Evolutionary conservation across 1,140 invertebrate species (phyloP).

Genomic region (Zelostemma sp.): DNA sequence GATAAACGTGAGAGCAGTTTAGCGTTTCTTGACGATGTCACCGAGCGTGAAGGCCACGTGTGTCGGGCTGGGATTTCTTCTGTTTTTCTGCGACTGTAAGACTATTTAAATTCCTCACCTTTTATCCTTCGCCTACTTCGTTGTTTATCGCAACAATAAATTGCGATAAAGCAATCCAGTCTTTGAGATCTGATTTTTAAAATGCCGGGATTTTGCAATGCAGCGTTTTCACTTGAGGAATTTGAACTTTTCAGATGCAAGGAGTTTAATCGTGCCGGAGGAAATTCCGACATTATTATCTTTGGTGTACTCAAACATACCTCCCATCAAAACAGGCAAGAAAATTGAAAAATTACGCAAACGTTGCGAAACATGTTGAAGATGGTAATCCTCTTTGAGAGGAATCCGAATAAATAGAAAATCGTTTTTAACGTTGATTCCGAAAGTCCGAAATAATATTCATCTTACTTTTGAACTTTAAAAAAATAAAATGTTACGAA

Average conservation of each 20-base stretch:
- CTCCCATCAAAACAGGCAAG: constrained; percentile 86
- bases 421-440: too few relatives aligned
- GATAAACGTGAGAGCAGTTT: constrained; percentile 17
- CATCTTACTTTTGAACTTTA: too few relatives aligned
- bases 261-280: constrained; percentile 78
- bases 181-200: too few relatives aligned
- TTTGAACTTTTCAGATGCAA: constrained; percentile 55
- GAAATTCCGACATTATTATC: constrained; percentile 82
- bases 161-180: too few relatives aligned
- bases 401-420: too few relatives aligned
- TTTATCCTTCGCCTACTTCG: constrained; percentile 35
- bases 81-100: constrained; percentile 39
- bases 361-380: too few relatives aligned
- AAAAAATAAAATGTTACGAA: too few relatives aligned
- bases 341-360: background rate
- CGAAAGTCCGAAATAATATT: too few relatives aligned
- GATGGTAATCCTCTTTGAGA: too few relatives aligned
- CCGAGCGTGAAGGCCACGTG: constrained; percentile 49
- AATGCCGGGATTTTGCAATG: too few relatives aligned
- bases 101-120: constrained; percentile 7
- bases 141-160: too few relatives aligned
- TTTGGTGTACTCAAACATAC: constrained; percentile 84
- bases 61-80: constrained; percentile 35
- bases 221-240: too few relatives aligned
- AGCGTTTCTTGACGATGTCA: constrained; percentile 38